Conservation (phyloP, 1,140 invertebrate genomes). For the Drosophila sucinea region DNA sequence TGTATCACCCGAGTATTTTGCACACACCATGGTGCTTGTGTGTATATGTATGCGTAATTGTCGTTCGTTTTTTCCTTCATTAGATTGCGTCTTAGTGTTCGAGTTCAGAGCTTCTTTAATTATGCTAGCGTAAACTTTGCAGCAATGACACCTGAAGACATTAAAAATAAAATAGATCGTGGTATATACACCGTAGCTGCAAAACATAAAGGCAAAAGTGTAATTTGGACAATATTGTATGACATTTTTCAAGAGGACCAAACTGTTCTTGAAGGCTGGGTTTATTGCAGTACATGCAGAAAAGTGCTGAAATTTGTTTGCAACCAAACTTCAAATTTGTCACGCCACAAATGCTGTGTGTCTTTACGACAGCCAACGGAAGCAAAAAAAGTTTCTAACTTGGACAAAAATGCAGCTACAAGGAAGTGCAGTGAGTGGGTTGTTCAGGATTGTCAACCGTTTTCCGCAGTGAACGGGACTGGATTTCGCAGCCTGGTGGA, state of each 20-base stretch:
- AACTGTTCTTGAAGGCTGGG: constrained; percentile 12
- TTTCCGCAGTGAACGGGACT: constrained; percentile 25
- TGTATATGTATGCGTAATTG: not conserved
- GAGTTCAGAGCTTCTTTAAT: not conserved
- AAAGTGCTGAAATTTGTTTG: constrained; percentile 25
- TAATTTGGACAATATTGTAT: constrained; percentile 14
- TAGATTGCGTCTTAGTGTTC: not conserved
- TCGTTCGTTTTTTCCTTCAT: not conserved
- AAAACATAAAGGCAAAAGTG: constrained; percentile 14
- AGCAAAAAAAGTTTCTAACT: constrained; percentile 9
- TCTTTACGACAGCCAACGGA: constrained; percentile 7
- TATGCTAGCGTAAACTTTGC: not conserved
- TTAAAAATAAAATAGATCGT: constrained; percentile 2
- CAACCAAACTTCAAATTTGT: constrained; percentile 38
- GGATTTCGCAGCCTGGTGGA: constrained; percentile 29
- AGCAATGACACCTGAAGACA: not conserved
- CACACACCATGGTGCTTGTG: not conserved
- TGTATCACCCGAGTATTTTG: not conserved
- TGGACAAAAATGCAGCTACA: constrained; percentile 12
- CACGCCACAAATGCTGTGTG: constrained; percentile 19
- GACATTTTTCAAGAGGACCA: constrained; percentile 16
- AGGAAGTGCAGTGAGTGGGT: constrained; percentile 25
- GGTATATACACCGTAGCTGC: not conserved
- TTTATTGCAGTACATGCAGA: constrained; percentile 19
- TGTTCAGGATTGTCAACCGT: constrained; percentile 35